Conservation (phyloP, 2,888 invertebrate genomes). For the Deilephila porcellus region DNA sequence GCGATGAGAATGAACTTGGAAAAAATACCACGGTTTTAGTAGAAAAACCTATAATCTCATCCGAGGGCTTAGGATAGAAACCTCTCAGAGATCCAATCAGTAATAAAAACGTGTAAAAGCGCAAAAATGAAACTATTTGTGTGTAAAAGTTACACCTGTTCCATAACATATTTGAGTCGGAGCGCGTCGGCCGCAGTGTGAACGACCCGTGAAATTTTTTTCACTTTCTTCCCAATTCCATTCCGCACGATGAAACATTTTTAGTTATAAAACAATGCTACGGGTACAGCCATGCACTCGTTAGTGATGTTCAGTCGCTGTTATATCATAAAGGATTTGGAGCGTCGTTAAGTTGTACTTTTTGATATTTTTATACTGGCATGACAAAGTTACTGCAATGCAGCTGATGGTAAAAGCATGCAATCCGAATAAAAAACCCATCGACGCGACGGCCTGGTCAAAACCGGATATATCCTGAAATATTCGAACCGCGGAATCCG, state of each 20-base stretch:
- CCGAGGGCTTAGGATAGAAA: not conserved
- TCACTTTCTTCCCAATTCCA: slow-evolving; percentile 38
- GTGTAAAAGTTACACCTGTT: slow-evolving; percentile 57
- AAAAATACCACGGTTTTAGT: not conserved
- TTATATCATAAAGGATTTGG: not conserved
- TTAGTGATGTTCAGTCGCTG: not conserved
- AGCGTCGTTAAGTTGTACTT: not conserved
- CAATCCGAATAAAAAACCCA: no score
- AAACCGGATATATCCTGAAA: no score
- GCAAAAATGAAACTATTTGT: slow-evolving; percentile 46
- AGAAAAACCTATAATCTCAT: slow-evolving; percentile 1
- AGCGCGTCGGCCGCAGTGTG: slow-evolving; percentile 40
- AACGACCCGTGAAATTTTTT: slow-evolving; percentile 44
- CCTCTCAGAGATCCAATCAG: slow-evolving; percentile 35
- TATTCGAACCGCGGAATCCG: no score
- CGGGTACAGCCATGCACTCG: not conserved
- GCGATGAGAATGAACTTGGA: not conserved
- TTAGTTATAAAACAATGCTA: slow-evolving; percentile 23
- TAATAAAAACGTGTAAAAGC: slow-evolving; percentile 46
- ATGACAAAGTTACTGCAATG: no score
- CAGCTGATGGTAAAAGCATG: no score
- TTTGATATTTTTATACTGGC: no score
- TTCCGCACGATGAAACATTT: slow-evolving; percentile 31
- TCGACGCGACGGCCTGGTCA: no score
- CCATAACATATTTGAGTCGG: slow-evolving; percentile 52